Conservation (phyloP, 2,888 invertebrate species). For the Drosophila flavopinicola region DNA sequence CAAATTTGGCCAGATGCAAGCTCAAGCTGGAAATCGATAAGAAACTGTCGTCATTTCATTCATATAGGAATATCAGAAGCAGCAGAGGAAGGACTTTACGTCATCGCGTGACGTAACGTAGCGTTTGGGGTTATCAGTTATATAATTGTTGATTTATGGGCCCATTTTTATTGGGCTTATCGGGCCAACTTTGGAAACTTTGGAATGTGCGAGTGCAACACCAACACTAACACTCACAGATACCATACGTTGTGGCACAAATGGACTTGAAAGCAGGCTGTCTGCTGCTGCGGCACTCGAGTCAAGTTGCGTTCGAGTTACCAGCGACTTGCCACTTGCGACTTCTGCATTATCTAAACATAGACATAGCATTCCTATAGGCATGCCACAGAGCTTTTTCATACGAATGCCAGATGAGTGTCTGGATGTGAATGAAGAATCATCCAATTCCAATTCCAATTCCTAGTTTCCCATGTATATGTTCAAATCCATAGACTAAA, state of each 20-base stretch:
- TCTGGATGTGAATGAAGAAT: conserved; percentile 1
- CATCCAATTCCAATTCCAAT: conserved; percentile 15
- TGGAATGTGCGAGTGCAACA: too few relatives aligned
- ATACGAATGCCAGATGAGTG: too few relatives aligned
- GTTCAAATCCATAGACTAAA: conserved; percentile 56
- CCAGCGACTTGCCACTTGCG: not conserved
- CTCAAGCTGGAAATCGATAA: too few relatives aligned
- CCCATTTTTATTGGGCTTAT: conserved; percentile 3
- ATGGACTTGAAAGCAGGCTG: too few relatives aligned
- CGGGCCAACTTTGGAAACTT: not conserved
- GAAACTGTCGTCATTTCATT: too few relatives aligned
- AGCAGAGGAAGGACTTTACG: not conserved
- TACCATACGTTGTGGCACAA: not conserved
- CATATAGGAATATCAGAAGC: too few relatives aligned
- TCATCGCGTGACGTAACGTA: conserved; percentile 9
- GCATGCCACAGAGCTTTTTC: too few relatives aligned
- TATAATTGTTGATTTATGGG: conserved; percentile 1
- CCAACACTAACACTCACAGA: not conserved
- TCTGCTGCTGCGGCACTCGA: too few relatives aligned
- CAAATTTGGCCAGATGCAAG: too few relatives aligned
- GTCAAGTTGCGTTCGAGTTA: not conserved
- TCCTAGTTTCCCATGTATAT: not conserved
- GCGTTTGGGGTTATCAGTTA: conserved; percentile 1
- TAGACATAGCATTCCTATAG: too few relatives aligned
- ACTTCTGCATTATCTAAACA: conserved; percentile 28